A percentile compares a stretch with the other conserved stretches of the same genome.
Evolutionary conservation across 2,113 vertebrate genomes (phyloP).

Genomic region (Forbesichthys papilliferus): DNA sequence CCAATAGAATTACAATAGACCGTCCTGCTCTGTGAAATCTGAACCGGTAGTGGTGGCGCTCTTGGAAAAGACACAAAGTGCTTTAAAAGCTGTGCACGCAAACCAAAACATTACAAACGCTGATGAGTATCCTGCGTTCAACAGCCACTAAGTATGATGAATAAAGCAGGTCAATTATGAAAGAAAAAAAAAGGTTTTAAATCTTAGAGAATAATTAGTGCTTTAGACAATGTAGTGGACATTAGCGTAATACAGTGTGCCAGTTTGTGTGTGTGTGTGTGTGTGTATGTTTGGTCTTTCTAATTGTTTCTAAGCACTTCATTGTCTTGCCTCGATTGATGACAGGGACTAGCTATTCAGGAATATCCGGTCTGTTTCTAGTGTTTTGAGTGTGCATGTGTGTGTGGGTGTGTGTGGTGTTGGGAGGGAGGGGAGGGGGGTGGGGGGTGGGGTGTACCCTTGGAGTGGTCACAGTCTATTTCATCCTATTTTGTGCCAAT

Average conservation of each 20-base stretch:
- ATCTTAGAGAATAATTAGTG: too few species aligned
- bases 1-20: too few species aligned
- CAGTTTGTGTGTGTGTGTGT: not conserved
- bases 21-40: too few species aligned
- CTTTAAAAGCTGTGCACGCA: too few species aligned
- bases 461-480: conserved; percentile 31
- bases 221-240: not conserved
- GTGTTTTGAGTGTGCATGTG: conserved; percentile 8
- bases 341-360: conserved; percentile 50
- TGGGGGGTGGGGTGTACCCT: conserved; percentile 16
- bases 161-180: too few species aligned
- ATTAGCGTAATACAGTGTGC: not conserved
- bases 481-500: conserved; percentile 16
- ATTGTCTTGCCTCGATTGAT: conserved; percentile 65
- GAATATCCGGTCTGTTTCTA: conserved; percentile 49
- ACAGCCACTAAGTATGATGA: too few species aligned
- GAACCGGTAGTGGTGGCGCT: too few species aligned
- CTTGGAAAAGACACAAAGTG: too few species aligned
- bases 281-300: conserved; percentile 3
- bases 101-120: too few species aligned
- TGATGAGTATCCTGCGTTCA: too few species aligned
- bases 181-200: too few species aligned
- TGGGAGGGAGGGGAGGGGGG: not conserved
- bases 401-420: not conserved
- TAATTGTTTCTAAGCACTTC: conserved; percentile 47